phyloP scores from a whole-genome alignment of 1,140 invertebrate species.

The Ylistrum balloti region DNA sequence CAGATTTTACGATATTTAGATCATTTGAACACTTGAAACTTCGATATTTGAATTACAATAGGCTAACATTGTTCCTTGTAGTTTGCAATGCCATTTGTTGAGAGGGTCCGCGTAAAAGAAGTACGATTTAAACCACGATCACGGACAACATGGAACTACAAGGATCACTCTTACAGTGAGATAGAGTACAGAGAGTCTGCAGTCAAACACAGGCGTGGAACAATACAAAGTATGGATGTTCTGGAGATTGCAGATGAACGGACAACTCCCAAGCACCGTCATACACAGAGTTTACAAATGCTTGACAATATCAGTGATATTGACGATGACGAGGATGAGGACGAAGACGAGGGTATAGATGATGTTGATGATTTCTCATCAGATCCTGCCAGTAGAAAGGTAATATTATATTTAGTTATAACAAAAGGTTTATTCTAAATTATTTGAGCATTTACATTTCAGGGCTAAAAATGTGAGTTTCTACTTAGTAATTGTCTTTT shows the following conservation, averaged over 20 bases:
- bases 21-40: no score
- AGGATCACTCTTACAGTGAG: conserved; percentile 74
- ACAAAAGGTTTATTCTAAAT: no score
- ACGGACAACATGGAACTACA: conserved; percentile 76
- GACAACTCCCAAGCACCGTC: conserved; percentile 44
- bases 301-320: conserved; percentile 61
- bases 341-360: conserved; percentile 54
- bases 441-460: no score
- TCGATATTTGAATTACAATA: no score
- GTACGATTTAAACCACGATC: conserved; percentile 74
- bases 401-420: neutral
- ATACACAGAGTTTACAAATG: conserved; percentile 47
- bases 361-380: conserved; percentile 1
- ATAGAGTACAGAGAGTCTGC: conserved; percentile 75
- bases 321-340: conserved; percentile 63
- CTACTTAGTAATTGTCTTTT: no score
- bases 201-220: conserved; percentile 48
- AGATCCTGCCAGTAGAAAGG: neutral
- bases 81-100: conserved; percentile 80
- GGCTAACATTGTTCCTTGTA: conserved; percentile 61
- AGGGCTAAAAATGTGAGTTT: no score
- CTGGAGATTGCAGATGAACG: conserved; percentile 57
- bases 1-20: no score
- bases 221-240: conserved; percentile 55
- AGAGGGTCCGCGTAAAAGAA: conserved; percentile 75